Base-by-base conservation (phyloP, 1,140 invertebrate genomes). In the Bombus balteatus region DNA sequence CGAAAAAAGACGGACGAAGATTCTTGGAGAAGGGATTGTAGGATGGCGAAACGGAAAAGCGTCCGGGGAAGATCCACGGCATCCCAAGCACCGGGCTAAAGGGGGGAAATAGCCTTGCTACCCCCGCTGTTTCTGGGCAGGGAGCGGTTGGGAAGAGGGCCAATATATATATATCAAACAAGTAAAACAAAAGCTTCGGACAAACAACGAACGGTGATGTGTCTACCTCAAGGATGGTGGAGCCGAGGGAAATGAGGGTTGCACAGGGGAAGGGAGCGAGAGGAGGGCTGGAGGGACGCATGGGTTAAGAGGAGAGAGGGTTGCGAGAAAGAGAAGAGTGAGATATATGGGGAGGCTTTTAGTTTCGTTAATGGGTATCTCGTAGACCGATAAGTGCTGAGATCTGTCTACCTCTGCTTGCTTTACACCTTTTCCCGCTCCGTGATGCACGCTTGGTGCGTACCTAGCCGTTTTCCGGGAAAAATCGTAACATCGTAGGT, bases 301-400 rank as follows among this genome's bases (percentile, higher is more conserved):
- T 57, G 78, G 74, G 47, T 71, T 75, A 66, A 57, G 66, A 71
- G 73, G 66, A 80, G 88, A 90, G 91, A 92, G 92, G 92, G 91
- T 91, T 91, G 90, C 82, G 79, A 84, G 88, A 87, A 85, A 81
- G 91, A 94, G 93, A 94, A 83, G 87, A 85, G 83, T 70, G 91
- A 94, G 93, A 94, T 94, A 94, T 94, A 94, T 94, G 94, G 94
- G 92, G 93, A 94, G 93, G 94, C 94, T 94, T 94, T 94, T 94
- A 94, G 94, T 94, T 94, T 94, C 94, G 94, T 94, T 94, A 94
- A 94, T 94, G 94, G 94, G 91, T 94, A 94, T 94, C 94, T 94
- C 93, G 94, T 93, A 92, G 94, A 93, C 93, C 94, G 94, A 94
- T 94, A 94, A 94, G 94, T 94, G 94, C 94, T 93, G 93, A 94